Conservation (phyloP, 2,113 vertebrate species). For the Poecilia latipinna region DNA sequence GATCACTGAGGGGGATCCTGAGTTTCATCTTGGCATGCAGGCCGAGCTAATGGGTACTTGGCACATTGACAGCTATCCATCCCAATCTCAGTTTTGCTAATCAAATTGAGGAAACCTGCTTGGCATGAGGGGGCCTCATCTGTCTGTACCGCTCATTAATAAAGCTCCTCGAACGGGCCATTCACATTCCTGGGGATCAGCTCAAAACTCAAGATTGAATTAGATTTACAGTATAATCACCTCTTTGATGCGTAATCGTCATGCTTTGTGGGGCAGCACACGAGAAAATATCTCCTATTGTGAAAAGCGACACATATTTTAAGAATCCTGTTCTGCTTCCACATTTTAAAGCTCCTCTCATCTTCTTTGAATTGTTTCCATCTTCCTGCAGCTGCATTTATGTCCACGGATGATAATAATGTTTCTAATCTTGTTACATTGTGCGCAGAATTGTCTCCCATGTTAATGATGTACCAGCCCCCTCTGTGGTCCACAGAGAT, state of each 20-base stretch:
- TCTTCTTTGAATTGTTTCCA: slow-evolving; percentile 23
- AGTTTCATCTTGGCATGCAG: slow-evolving; percentile 63
- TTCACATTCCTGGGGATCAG: slow-evolving; percentile 62
- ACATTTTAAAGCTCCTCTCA: slow-evolving; percentile 5
- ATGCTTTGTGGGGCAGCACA: slow-evolving; percentile 39
- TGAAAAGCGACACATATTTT: slow-evolving; percentile 35
- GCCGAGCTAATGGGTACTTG: slow-evolving; percentile 70
- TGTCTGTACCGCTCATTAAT: slow-evolving; percentile 79
- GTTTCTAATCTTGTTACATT: slow-evolving; percentile 83
- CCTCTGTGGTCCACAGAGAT: slow-evolving; percentile 65
- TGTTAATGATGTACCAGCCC: slow-evolving; percentile 79
- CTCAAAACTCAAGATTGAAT: slow-evolving; percentile 28
- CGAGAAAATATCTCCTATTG: slow-evolving; percentile 36
- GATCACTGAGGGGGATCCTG: slow-evolving; percentile 59
- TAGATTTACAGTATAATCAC: slow-evolving; percentile 44
- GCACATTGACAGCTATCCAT: slow-evolving; percentile 76
- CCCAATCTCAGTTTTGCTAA: slow-evolving; percentile 69
- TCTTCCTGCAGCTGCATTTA: slow-evolving; percentile 44
- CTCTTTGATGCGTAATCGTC: slow-evolving; percentile 50
- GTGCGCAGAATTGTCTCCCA: slow-evolving; percentile 80
- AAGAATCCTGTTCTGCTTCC: not conserved
- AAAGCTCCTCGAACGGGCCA: slow-evolving; percentile 51
- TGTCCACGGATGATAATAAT: slow-evolving; percentile 78
- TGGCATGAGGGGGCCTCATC: slow-evolving; percentile 74
- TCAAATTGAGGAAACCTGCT: slow-evolving; percentile 75